Conservation (phyloP, 2,888 invertebrate genomes). For the Sisyra terminalis region DNA sequence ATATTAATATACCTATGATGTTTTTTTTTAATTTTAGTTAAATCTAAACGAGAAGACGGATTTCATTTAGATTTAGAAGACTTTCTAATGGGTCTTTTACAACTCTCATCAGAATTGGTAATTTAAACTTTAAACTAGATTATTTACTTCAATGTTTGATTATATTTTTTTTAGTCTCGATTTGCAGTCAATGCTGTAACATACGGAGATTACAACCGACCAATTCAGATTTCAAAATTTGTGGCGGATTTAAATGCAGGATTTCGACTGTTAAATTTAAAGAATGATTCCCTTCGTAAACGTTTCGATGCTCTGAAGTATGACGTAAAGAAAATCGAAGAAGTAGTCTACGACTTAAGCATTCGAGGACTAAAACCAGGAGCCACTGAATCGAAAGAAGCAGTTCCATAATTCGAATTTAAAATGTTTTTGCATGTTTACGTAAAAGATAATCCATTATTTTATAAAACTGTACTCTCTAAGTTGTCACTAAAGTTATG, state of each 20-base stretch:
- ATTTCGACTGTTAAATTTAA: slow-evolving; percentile 75
- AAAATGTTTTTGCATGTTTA: too few species aligned
- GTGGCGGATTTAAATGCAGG: slow-evolving; percentile 78
- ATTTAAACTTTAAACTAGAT: slow-evolving; percentile 18
- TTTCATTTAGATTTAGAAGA: slow-evolving; percentile 87
- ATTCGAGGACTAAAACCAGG: slow-evolving; percentile 53
- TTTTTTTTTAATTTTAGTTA: slow-evolving; percentile 42
- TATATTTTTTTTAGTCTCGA: slow-evolving; percentile 38
- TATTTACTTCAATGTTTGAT: neutral
- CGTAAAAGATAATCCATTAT: too few species aligned
- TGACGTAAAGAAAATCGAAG: slow-evolving; percentile 87
- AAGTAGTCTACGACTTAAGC: slow-evolving; percentile 76
- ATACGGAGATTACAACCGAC: slow-evolving; percentile 65
- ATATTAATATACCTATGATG: too few species aligned
- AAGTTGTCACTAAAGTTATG: too few species aligned
- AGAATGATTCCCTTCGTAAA: slow-evolving; percentile 77
- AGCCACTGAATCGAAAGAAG: neutral
- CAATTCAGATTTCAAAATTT: slow-evolving; percentile 69
- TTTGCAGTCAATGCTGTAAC: slow-evolving; percentile 75
- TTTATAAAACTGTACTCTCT: too few species aligned
- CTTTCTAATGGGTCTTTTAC: slow-evolving; percentile 68
- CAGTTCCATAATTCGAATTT: neutral
- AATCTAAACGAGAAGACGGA: slow-evolving; percentile 47
- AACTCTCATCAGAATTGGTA: slow-evolving; percentile 72
- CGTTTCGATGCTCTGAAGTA: slow-evolving; percentile 78